Percentiles rank a stretch among this genome's conserved stretches.
These are phyloP conservation scores for Palythoa heliodiscus DNA, from an alignment of 92 coral and sea anemone species.

Conservation along the genomic window DNA sequence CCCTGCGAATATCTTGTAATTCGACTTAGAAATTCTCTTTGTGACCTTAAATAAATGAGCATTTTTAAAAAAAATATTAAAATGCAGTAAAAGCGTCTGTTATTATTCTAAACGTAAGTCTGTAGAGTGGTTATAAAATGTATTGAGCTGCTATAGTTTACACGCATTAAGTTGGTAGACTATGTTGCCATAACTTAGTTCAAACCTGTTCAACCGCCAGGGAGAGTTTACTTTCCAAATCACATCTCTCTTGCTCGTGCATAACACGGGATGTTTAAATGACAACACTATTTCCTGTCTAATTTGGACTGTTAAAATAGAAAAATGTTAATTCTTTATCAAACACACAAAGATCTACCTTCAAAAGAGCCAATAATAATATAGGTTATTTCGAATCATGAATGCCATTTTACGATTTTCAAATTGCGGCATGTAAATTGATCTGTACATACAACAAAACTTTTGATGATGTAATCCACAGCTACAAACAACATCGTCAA, in stretches of 20 bases:
- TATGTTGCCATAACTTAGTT: background rate
- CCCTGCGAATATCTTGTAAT: too few species aligned
- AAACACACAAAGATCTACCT: background rate
- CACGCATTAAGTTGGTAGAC: too few species aligned
- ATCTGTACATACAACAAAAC: background rate
- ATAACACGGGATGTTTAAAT: background rate
- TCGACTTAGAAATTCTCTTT: too few species aligned
- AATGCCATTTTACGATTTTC: background rate
- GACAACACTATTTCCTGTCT: background rate
- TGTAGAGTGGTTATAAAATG: too few species aligned
- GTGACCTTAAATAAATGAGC: too few species aligned
- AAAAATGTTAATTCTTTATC: too few species aligned
- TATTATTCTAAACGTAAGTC: too few species aligned
- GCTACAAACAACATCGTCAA: background rate
- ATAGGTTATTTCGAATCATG: background rate
- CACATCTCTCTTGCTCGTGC: constrained; percentile 30
- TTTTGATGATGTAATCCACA: background rate
- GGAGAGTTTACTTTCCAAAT: constrained; percentile 20
- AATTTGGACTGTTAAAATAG: background rate
- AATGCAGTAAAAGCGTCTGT: too few species aligned
- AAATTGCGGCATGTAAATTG: background rate
- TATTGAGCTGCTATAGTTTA: too few species aligned
- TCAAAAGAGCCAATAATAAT: background rate
- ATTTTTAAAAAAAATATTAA: too few species aligned
- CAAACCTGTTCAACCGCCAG: constrained; percentile 39